phyloP scores from a whole-genome alignment of 2,888 invertebrate species.

The Slavum lentiscoides region DNA sequence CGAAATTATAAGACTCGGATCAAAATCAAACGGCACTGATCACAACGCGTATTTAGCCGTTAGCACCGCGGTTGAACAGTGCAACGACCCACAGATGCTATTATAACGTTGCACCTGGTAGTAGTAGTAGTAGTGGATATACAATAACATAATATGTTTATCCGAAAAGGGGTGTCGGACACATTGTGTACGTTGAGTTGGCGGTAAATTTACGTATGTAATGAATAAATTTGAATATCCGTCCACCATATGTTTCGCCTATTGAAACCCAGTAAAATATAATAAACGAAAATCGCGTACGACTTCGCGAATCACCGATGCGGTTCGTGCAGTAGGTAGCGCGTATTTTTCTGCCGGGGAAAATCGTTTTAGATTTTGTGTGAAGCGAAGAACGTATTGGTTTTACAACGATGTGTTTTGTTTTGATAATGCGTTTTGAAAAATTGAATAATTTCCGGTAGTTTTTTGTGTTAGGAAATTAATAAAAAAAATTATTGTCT shows the following conservation, averaged over 20 bases:
- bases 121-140: not conserved
- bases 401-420: too few relatives aligned
- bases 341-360: not conserved
- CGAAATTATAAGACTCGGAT: too few relatives aligned
- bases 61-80: not conserved
- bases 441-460: too few relatives aligned
- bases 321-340: too few relatives aligned
- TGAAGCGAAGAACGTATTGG: too few relatives aligned
- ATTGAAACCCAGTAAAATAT: too few relatives aligned
- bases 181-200: not conserved
- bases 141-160: not conserved
- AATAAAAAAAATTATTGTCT: too few relatives aligned
- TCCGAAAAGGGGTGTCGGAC: not conserved
- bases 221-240: not conserved
- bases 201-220: not conserved
- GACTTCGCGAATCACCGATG: not conserved
- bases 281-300: too few relatives aligned
- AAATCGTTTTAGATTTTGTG: too few relatives aligned
- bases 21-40: not conserved
- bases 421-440: too few relatives aligned
- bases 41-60: not conserved
- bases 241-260: not conserved
- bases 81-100: slow-evolving; percentile 20
- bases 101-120: slow-evolving; percentile 36
- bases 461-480: too few relatives aligned